Evolutionary conservation across 2,797 vertebrate species (phyloP).

Genomic region (Chelmon rostratus): DNA sequence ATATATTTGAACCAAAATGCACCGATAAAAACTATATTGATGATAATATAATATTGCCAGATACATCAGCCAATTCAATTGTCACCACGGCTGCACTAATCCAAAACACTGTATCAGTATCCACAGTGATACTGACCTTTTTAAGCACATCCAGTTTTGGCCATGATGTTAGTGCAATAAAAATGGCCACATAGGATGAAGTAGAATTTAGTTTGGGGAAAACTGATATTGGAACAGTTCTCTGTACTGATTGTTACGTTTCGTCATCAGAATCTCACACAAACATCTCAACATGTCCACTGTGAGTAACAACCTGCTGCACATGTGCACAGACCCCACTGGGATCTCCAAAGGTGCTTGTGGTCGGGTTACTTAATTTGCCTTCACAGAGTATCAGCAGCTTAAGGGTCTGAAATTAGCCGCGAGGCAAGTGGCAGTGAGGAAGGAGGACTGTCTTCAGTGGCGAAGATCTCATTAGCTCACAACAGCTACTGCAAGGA

Average conservation of each 20-base stretch:
- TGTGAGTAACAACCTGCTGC: conserved; percentile 4
- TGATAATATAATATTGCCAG: too few relatives aligned
- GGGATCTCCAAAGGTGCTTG: conserved; percentile 34
- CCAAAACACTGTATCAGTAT: neutral
- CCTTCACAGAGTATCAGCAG: conserved; percentile 69
- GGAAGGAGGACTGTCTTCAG: conserved; percentile 51
- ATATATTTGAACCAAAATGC: too few relatives aligned
- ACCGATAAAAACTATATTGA: too few relatives aligned
- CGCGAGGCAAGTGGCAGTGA: conserved; percentile 33
- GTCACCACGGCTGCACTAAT: neutral
- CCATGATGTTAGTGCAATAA: neutral
- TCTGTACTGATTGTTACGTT: neutral
- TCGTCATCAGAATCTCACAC: neutral
- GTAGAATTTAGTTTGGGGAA: neutral
- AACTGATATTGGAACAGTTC: neutral
- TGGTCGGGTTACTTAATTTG: conserved; percentile 66
- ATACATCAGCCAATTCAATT: too few relatives aligned
- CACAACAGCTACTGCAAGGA: conserved; percentile 33
- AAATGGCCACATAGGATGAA: neutral
- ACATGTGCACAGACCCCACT: conserved; percentile 15
- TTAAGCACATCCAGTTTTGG: neutral
- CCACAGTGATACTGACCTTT: neutral
- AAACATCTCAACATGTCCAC: neutral
- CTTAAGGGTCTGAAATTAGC: conserved; percentile 80
- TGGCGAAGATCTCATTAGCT: conserved; percentile 71